These are phyloP conservation scores for Pipistrellus pygmaeus DNA, from an alignment of 2,797 vertebrate species.

Conservation along the genomic window DNA sequence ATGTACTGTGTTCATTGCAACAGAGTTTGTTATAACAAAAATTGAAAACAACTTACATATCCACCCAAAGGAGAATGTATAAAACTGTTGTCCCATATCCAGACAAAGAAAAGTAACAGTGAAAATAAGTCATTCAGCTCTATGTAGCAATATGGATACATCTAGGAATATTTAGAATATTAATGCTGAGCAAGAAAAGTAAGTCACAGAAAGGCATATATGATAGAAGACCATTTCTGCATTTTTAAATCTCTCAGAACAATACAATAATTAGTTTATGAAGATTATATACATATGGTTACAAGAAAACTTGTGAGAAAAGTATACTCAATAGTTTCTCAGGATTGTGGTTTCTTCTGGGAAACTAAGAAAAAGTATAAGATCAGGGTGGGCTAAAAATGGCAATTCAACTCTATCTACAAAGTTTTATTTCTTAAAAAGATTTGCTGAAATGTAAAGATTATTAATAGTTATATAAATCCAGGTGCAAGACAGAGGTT, in stretches of 20 bases:
- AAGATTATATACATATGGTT: background rate
- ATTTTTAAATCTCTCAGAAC: constrained; percentile 1
- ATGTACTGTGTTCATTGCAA: background rate
- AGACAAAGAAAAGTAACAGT: background rate
- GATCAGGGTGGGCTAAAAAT: background rate
- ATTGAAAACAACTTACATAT: background rate
- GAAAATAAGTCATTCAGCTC: background rate
- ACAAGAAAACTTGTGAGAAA: background rate
- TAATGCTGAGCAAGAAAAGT: background rate
- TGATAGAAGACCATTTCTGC: background rate
- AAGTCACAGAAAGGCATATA: background rate
- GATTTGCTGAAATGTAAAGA: background rate
- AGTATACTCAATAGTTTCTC: background rate
- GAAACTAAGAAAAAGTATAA: background rate
- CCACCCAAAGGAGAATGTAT: background rate
- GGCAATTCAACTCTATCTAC: background rate
- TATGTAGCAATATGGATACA: background rate
- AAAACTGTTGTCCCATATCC: background rate
- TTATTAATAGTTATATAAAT: background rate
- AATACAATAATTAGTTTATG: constrained; percentile 2
- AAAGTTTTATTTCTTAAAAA: constrained; percentile 18
- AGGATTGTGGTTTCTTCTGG: background rate
- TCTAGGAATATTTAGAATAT: constrained; percentile 20
- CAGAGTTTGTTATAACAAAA: background rate
- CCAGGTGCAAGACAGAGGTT: background rate